A percentile compares a stretch with the other conserved stretches of the same genome.
Conservation (phyloP, 2,888 invertebrate genomes). For the Digitonthophagus gazella region DNA sequence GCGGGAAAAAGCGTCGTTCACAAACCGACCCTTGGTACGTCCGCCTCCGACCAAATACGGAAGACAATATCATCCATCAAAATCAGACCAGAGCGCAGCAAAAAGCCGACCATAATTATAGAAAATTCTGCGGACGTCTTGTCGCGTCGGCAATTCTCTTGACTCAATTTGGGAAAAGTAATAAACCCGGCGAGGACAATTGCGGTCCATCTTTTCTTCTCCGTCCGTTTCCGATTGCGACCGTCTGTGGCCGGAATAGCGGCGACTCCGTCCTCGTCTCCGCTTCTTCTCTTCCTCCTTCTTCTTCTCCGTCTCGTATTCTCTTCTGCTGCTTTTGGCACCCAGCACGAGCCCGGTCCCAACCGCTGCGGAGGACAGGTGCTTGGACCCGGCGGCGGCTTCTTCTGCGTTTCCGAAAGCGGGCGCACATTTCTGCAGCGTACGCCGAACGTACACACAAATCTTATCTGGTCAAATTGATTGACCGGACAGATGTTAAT, state of each 20-base stretch:
- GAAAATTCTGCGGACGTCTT: not conserved
- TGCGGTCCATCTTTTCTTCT: not conserved
- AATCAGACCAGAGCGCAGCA: not conserved
- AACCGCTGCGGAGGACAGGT: conserved; percentile 25
- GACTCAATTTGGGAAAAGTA: conserved; percentile 13
- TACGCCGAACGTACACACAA: conserved; percentile 25
- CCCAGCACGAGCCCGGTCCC: conserved; percentile 25
- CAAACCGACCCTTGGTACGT: no score
- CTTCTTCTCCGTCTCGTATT: not conserved
- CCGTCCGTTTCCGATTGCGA: conserved; percentile 8
- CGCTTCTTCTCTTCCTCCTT: not conserved
- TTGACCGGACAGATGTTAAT: conserved; percentile 29
- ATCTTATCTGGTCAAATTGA: conserved; percentile 30
- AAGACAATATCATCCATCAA: not conserved
- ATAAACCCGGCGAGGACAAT: conserved; percentile 4
- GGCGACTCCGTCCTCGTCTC: not conserved
- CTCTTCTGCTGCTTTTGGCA: conserved; percentile 25
- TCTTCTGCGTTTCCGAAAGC: conserved; percentile 8
- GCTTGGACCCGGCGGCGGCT: conserved; percentile 11
- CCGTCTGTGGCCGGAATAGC: not conserved
- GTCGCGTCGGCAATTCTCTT: not conserved
- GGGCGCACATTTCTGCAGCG: conserved; percentile 16
- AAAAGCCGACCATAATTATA: not conserved
- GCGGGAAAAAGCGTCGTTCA: not conserved
- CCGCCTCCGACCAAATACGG: not conserved